Conservation (phyloP, 1,140 invertebrate genomes). For the Euwallacea similis region DNA sequence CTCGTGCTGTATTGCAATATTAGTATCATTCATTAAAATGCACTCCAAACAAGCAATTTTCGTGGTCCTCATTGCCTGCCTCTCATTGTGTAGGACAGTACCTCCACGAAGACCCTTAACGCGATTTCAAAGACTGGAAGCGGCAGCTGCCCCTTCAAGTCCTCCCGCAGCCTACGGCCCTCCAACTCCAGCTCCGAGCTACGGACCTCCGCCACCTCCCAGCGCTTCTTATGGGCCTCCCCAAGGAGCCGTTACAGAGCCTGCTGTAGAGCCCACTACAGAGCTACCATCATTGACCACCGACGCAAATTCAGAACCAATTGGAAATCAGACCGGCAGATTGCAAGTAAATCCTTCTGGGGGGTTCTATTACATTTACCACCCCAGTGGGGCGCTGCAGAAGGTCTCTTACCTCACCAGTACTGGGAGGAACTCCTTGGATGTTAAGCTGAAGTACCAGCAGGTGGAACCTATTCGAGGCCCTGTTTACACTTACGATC, state of each 20-base stretch:
- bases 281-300: conserved; percentile 37
- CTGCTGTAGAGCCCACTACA: conserved; percentile 25
- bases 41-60: no score
- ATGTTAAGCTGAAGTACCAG: conserved; percentile 59
- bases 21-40: no score
- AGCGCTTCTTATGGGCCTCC: conserved; percentile 22
- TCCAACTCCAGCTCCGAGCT: conserved; percentile 26
- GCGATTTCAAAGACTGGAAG: conserved; percentile 7
- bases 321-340: conserved; percentile 22
- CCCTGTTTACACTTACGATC: conserved; percentile 59
- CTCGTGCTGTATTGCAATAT: no score
- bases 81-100: no score
- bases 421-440: conserved; percentile 59
- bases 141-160: no score
- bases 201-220: conserved; percentile 23
- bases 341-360: conserved; percentile 31
- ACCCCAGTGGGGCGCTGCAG: conserved; percentile 59
- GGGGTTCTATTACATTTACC: conserved; percentile 60
- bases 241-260: not conserved
- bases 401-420: conserved; percentile 57
- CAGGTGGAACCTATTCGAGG: conserved; percentile 60
- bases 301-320: conserved; percentile 24
- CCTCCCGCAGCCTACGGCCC: conserved; percentile 13
- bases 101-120: conserved; percentile 1
- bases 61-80: no score